Evolutionary conservation across 2,797 vertebrate species (phyloP).

Genomic region (Lutjanus campechanus): DNA sequence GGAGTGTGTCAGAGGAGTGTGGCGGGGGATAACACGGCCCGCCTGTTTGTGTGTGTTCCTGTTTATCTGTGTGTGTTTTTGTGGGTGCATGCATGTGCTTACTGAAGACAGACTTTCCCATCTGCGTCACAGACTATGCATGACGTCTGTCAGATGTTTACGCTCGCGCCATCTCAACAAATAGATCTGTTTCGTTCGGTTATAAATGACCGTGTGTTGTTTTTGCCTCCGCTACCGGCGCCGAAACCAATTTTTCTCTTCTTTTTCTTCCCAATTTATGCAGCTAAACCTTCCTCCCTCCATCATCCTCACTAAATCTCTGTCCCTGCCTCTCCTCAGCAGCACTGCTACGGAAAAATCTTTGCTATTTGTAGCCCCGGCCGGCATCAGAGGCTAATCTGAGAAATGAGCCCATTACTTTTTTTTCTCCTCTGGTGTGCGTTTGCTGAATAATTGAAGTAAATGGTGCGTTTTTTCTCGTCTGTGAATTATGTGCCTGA

Average conservation of each 20-base stretch:
- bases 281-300: slow-evolving; percentile 23
- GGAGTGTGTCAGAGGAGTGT: slow-evolving; percentile 45
- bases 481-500: slow-evolving; percentile 24
- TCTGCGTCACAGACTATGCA: slow-evolving; percentile 70
- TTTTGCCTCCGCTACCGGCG: neutral
- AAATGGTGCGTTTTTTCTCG: slow-evolving; percentile 5
- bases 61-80: slow-evolving; percentile 49
- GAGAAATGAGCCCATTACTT: slow-evolving; percentile 44
- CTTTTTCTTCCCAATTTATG: slow-evolving; percentile 1
- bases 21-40: slow-evolving; percentile 20
- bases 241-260: neutral
- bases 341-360: slow-evolving; percentile 12
- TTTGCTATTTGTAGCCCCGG: slow-evolving; percentile 22
- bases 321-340: slow-evolving; percentile 2
- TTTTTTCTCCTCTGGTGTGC: slow-evolving; percentile 17
- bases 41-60: slow-evolving; percentile 50
- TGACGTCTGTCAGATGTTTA: slow-evolving; percentile 59
- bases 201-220: slow-evolving; percentile 19
- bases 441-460: slow-evolving; percentile 58
- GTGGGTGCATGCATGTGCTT: slow-evolving; percentile 38
- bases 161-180: slow-evolving; percentile 51
- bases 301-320: slow-evolving; percentile 9
- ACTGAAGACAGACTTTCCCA: slow-evolving; percentile 56
- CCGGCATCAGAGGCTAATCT: slow-evolving; percentile 38
- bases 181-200: slow-evolving; percentile 34